Conservation (phyloP, 2,113 vertebrate species). For the Actinemys pallida region DNA sequence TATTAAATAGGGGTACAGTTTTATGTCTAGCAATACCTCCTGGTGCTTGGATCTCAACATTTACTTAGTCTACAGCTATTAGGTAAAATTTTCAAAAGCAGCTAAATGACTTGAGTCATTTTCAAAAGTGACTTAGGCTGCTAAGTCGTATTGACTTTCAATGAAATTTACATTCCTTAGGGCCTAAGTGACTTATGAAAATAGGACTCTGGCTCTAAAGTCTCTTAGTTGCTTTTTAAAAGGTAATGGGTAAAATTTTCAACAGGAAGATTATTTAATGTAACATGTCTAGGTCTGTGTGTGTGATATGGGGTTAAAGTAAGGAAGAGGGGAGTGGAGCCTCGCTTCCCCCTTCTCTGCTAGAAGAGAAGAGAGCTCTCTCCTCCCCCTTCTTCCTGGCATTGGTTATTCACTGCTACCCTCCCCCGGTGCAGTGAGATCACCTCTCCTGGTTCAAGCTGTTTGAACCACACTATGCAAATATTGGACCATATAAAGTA, state of each 20-base stretch:
- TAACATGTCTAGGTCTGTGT: rapidly evolving
- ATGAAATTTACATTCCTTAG: background rate
- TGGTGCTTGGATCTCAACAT: background rate
- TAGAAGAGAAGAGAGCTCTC: background rate
- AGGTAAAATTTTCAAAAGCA: background rate
- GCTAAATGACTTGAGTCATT: rapidly evolving
- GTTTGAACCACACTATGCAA: background rate
- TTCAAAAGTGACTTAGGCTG: background rate
- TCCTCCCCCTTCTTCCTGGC: background rate
- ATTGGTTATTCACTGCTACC: background rate
- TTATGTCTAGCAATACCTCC: background rate
- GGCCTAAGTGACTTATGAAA: background rate
- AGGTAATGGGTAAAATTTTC: too few species aligned
- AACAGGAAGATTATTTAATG: background rate
- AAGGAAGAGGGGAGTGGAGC: background rate
- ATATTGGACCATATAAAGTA: background rate
- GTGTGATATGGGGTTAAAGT: background rate
- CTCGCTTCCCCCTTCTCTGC: background rate
- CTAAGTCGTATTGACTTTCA: background rate
- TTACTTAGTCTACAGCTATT: background rate
- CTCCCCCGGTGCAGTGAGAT: background rate
- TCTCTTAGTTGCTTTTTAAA: background rate
- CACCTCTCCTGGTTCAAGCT: background rate
- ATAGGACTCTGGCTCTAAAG: background rate
- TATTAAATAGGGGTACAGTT: rapidly evolving